Conservation (phyloP, 2,113 vertebrate genomes). For the Myodes glareolus region DNA sequence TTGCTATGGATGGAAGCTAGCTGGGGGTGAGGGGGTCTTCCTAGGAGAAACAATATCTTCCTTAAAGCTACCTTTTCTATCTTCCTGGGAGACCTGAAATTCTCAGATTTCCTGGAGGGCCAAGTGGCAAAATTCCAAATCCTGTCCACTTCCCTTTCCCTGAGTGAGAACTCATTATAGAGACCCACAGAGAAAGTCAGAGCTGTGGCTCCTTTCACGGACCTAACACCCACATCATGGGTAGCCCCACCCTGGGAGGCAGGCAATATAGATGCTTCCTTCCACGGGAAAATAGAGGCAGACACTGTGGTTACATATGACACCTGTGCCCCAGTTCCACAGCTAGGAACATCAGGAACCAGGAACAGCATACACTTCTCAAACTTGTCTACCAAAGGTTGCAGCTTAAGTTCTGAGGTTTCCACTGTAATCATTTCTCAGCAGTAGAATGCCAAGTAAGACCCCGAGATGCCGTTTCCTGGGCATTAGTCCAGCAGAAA, state of each 20-base stretch:
- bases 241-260: not conserved
- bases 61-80: conserved; percentile 4
- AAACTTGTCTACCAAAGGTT: not conserved
- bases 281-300: not conserved
- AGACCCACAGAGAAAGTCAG: not conserved
- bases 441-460: not conserved
- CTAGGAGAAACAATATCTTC: not conserved
- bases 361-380: not conserved
- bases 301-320: not conserved
- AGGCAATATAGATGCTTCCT: not conserved
- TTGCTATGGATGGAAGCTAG: not conserved
- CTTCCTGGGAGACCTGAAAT: not conserved
- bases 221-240: not conserved
- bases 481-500: conserved; percentile 32
- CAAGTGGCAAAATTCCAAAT: conserved; percentile 50
- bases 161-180: not conserved
- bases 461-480: conserved; percentile 34
- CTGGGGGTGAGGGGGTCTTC: not conserved
- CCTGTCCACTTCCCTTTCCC: not conserved
- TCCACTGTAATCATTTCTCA: conserved; percentile 34
- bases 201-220: not conserved
- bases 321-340: not conserved
- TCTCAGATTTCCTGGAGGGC: not conserved
- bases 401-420: not conserved
- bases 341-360: not conserved